phyloP scores from a whole-genome alignment of 2,797 vertebrate genomes.

The Spatula clypeata region DNA sequence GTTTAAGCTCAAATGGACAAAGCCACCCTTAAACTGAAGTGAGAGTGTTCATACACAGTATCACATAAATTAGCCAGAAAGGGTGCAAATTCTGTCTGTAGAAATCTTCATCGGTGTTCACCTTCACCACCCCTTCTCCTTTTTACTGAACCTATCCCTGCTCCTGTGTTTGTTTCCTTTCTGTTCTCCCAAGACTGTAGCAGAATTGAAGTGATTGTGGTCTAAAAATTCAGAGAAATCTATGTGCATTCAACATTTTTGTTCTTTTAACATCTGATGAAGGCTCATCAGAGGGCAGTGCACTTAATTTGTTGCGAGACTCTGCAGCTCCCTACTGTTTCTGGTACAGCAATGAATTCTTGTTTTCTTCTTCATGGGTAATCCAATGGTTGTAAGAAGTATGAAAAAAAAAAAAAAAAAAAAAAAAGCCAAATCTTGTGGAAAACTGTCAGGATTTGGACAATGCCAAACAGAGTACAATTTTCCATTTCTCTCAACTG shows the following conservation, averaged over 20 bases:
- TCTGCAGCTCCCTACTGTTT: not conserved
- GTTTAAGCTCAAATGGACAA: conserved; percentile 7
- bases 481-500: not conserved
- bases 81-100: not conserved
- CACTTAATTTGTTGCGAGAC: not conserved
- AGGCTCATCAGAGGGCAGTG: not conserved
- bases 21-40: not conserved
- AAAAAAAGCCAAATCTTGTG: fast-evolving
- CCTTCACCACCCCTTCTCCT: not conserved
- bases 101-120: not conserved
- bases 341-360: not conserved
- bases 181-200: not conserved
- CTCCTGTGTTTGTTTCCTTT: not conserved
- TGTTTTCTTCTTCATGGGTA: not conserved
- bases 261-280: not conserved
- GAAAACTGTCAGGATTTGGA: not conserved
- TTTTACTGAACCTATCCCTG: not conserved
- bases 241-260: not conserved
- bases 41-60: not conserved
- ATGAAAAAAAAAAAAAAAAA: not conserved
- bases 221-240: not conserved
- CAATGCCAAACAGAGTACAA: not conserved
- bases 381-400: not conserved
- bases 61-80: not conserved
- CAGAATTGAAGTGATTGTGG: not conserved